phyloP scores from a whole-genome alignment of 1,140 invertebrate species.

The Gonioctena quinquepunctata region DNA sequence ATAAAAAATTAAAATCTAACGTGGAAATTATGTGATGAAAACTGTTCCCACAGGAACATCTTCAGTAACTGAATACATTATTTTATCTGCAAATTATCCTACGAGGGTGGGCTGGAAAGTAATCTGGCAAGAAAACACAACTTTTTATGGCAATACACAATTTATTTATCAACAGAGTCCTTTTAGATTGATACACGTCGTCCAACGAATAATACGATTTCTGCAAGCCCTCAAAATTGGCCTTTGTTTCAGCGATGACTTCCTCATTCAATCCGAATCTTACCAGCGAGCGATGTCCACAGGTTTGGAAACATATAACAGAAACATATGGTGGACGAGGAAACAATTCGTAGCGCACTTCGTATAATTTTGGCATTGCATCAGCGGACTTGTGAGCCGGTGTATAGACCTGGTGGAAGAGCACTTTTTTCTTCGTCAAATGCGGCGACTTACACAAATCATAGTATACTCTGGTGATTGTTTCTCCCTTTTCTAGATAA shows the following conservation, averaged over 20 bases:
- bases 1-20: too few species aligned
- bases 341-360: neutral
- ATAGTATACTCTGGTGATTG: too few species aligned
- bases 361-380: neutral
- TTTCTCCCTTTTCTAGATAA: too few species aligned
- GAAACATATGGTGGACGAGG: neutral
- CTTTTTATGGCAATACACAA: too few species aligned
- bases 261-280: neutral
- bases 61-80: too few species aligned
- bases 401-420: neutral
- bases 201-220: conserved; percentile 1
- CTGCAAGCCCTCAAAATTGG: neutral
- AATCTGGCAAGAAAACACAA: too few species aligned
- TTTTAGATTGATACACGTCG: too few species aligned
- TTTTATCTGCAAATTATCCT: too few species aligned
- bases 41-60: too few species aligned
- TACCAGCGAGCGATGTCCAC: neutral
- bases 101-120: too few species aligned
- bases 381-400: neutral
- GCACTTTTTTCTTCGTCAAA: neutral
- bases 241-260: neutral
- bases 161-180: too few species aligned
- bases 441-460: neutral
- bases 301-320: conserved; percentile 50
- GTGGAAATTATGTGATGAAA: too few species aligned